Evolutionary conservation across 2,888 invertebrate species (phyloP), one percentile per base, ranked within the genome.

Genomic region (Dascillus cervinus): DNA sequence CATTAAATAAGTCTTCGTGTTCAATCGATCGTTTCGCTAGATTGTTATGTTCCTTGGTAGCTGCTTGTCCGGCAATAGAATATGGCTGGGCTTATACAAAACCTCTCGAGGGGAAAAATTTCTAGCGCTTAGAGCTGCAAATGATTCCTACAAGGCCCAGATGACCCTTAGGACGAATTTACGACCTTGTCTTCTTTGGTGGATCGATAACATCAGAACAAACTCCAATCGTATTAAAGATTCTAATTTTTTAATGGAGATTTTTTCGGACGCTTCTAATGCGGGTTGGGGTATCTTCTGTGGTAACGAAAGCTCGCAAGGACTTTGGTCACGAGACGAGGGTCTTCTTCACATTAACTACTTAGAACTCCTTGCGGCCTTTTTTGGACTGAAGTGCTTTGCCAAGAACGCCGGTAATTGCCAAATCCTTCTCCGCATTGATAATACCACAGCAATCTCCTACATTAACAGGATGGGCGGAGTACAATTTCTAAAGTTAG

Each of bases 261-360:
- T 52, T 28, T 52, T 34, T 28, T 38, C 49, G 1, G 50, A 49
- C 32, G 47, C 47, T 3, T 44, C 46, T 11, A 11, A 17, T 3
- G 22, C 34, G 5, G 50, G 44, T 3, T 52, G 50, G 51, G 51
- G 51, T 4, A 33, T 29, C n/a, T 38, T 32, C 20, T 43, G 44
- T 26, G 35, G 33, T 2, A 35, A 27, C 0, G 3, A 39, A n/a
- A 31, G 22, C 4, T 29, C 43, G 3, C 31, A 39, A 9, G 52
- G 50, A 3, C 32, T 33, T 4, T 53, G 53, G 51, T 29, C 30
- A n/a, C 14, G 33, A 2, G 12, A 27, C 2, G 51, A 49, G 26
- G 22, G 10, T 17, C 19, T n/a, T 5, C 3, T 23, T n/a, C 50
- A 50, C 26, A 51, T 50, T 11, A 52, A 51, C 42, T 41, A 38